Percentiles rank a stretch among this genome's conserved stretches.
Conservation (phyloP, 2,888 invertebrate genomes). For the Tachina lurida region DNA sequence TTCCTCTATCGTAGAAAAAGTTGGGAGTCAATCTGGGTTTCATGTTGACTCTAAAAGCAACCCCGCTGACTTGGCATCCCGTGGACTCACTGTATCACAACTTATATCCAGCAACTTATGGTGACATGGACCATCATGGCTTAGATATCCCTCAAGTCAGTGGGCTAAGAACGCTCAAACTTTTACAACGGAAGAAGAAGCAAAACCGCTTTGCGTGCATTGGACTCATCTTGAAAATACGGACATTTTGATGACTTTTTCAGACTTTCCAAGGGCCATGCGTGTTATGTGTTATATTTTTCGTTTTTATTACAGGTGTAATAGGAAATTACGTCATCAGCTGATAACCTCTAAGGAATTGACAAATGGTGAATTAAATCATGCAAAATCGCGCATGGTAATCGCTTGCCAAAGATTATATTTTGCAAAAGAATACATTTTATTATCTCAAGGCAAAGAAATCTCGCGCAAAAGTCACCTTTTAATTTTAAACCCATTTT, state of each 20-base stretch:
- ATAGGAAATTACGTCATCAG: background rate
- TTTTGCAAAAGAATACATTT: background rate
- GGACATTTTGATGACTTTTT: conserved; percentile 6
- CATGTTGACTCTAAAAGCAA: background rate
- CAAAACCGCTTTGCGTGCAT: background rate
- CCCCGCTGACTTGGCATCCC: conserved; percentile 14
- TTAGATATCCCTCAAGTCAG: background rate
- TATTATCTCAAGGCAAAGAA: conserved; percentile 3
- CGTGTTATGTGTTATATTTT: background rate
- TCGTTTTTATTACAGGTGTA: conserved; percentile 13
- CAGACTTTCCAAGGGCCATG: background rate
- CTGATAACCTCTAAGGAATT: background rate
- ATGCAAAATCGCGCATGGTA: conserved; percentile 1
- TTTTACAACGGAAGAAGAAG: background rate
- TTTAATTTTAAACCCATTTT: conserved; percentile 17
- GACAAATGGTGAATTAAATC: background rate
- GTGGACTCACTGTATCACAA: background rate
- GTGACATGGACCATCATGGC: conserved; percentile 13
- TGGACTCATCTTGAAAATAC: background rate
- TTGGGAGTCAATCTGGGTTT: too few relatives aligned
- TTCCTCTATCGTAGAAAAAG: background rate
- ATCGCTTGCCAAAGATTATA: conserved; percentile 19
- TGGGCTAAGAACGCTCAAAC: background rate
- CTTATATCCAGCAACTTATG: background rate
- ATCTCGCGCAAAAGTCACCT: conserved; percentile 17